Conservation (phyloP, 2,888 invertebrate species). For the Phytoseiulus persimilis region DNA sequence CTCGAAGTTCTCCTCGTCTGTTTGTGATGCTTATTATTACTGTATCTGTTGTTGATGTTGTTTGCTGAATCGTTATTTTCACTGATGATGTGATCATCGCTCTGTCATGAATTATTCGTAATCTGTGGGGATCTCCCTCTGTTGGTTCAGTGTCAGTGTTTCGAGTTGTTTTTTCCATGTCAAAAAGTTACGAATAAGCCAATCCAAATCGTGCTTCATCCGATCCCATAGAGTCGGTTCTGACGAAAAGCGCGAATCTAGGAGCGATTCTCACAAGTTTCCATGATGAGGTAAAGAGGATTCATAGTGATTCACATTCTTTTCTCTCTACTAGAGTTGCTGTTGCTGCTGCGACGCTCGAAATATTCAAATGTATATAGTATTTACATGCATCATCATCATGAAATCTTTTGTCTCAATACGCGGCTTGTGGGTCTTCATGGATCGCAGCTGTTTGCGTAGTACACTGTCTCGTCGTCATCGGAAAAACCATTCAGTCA, state of each 20-base stretch:
- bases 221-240: background rate
- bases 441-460: background rate
- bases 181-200: background rate
- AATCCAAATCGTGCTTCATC: background rate
- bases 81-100: background rate
- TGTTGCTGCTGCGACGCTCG: background rate
- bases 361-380: background rate
- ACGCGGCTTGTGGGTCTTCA: background rate
- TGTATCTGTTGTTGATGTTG: constrained; percentile 21
- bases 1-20: background rate
- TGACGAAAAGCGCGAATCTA: background rate
- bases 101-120: background rate
- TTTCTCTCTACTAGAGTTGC: background rate
- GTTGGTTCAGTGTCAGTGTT: background rate
- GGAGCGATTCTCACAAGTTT: background rate
- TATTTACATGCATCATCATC: background rate
- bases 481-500: background rate
- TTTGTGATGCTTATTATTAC: background rate
- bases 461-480: background rate
- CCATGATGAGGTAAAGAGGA: background rate
- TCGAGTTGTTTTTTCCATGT: background rate
- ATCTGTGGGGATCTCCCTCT: background rate
- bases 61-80: background rate
- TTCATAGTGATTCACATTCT: background rate
- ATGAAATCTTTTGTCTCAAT: background rate